Percentiles rank a stretch among this genome's conserved stretches.
phyloP scores from a whole-genome alignment of 2,888 invertebrate genomes.

The Gisinianus flammeolus region DNA sequence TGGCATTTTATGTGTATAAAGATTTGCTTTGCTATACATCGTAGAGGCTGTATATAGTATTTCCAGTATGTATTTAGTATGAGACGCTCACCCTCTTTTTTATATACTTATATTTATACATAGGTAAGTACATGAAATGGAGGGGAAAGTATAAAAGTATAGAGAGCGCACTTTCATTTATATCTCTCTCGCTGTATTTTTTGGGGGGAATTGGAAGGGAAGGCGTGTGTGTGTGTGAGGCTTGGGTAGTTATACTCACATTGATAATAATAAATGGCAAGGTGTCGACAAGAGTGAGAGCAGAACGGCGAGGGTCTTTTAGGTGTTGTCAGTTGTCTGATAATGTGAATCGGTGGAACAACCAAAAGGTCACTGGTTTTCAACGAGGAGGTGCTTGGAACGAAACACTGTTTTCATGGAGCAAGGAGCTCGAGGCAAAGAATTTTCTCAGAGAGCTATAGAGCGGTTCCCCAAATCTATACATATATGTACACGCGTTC shows the following conservation, averaged over 20 bases:
- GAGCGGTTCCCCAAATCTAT: background rate
- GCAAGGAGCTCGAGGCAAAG: background rate
- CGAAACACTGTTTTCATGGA: constrained; percentile 6
- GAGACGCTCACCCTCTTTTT: background rate
- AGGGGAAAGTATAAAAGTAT: background rate
- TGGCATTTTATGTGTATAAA: no score
- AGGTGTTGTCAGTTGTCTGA: constrained; percentile 20
- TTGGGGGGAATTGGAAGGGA: background rate
- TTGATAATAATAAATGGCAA: constrained; percentile 18
- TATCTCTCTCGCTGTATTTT: background rate
- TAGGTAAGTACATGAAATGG: background rate
- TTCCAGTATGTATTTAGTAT: no score
- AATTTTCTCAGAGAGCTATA: background rate
- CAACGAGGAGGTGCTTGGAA: background rate
- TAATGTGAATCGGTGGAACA: background rate
- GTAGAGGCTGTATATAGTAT: background rate
- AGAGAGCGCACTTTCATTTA: background rate
- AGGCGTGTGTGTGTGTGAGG: background rate
- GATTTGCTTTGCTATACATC: no score
- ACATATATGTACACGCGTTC: background rate
- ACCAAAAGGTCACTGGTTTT: constrained; percentile 14
- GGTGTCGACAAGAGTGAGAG: constrained; percentile 13
- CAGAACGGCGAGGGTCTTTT: constrained; percentile 2
- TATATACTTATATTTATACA: background rate
- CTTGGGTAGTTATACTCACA: background rate